These are phyloP conservation scores for Lordiphosa collinella DNA, from an alignment of 1,140 invertebrate species.

Conservation along the genomic window DNA sequence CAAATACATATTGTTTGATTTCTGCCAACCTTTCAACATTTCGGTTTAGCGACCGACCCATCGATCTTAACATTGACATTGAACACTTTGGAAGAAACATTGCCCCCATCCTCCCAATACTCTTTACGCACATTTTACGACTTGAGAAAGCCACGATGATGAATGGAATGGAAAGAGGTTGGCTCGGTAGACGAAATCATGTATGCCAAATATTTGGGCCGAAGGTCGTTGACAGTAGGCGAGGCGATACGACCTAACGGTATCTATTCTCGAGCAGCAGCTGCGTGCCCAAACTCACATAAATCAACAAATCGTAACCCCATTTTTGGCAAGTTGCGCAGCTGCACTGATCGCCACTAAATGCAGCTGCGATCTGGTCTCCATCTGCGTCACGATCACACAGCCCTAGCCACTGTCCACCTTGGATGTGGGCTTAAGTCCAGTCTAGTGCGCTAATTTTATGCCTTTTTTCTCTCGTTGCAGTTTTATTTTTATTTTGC, in stretches of 20 bases:
- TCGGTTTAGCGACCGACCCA: background rate
- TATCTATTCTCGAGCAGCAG: constrained; percentile 5
- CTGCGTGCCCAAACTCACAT: constrained; percentile 3
- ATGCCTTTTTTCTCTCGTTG: constrained; percentile 8
- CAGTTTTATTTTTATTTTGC: background rate
- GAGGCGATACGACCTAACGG: constrained; percentile 20
- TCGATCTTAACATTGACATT: constrained; percentile 27
- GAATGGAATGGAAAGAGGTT: too few relatives aligned
- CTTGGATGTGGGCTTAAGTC: constrained; percentile 3
- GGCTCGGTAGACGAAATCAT: too few relatives aligned
- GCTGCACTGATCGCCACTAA: constrained; percentile 5
- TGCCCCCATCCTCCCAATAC: too few relatives aligned
- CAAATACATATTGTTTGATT: background rate
- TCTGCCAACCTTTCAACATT: background rate
- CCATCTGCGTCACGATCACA: constrained; percentile 16
- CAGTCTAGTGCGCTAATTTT: constrained; percentile 14
- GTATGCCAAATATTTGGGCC: constrained; percentile 42
- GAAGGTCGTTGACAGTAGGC: constrained; percentile 64
- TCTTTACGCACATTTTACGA: background rate
- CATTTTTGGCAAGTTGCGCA: constrained; percentile 29
- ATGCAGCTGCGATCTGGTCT: constrained; percentile 24
- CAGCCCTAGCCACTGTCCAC: constrained; percentile 2
- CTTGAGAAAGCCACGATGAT: constrained; percentile 2
- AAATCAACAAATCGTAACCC: constrained; percentile 12
- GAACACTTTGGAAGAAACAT: constrained; percentile 18